A percentile compares a stretch with the other conserved stretches of the same genome.
Conservation (phyloP, 2,888 invertebrate species). For the Trachelus stipa region DNA sequence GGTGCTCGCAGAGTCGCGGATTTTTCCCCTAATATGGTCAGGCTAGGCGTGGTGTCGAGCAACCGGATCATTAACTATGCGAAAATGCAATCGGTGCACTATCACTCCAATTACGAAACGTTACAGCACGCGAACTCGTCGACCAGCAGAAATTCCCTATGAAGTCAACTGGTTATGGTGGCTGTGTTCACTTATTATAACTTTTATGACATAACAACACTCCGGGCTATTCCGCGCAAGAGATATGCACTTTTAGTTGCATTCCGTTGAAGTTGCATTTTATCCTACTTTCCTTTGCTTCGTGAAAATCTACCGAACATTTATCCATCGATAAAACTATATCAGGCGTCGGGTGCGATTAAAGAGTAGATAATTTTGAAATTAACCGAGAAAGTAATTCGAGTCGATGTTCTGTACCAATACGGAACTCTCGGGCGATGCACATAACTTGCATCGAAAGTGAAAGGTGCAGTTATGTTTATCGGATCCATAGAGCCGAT, state of each 20-base stretch:
- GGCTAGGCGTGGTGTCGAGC: slow-evolving; percentile 39
- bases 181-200: slow-evolving; percentile 37
- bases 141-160: slow-evolving; percentile 35
- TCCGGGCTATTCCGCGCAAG: slow-evolving; percentile 24
- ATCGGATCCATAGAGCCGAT: no score
- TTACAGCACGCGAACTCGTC: slow-evolving; percentile 44
- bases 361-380: no score
- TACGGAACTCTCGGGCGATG: no score
- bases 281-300: neutral
- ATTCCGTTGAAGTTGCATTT: slow-evolving; percentile 20
- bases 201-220: slow-evolving; percentile 52
- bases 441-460: slow-evolving; percentile 44
- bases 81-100: slow-evolving; percentile 54
- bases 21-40: slow-evolving; percentile 58
- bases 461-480: slow-evolving; percentile 42
- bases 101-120: slow-evolving; percentile 60
- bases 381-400: no score
- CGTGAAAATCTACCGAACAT: neutral
- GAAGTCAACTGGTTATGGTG: neutral
- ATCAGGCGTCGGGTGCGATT: no score
- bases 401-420: no score
- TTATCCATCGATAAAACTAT: no score
- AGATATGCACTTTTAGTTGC: slow-evolving; percentile 38
- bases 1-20: slow-evolving; percentile 26
- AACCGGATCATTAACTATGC: slow-evolving; percentile 40